A percentile compares a stretch with the other conserved stretches of the same genome.
Conservation (phyloP, 2,797 vertebrate genomes). For the Furcifer pardalis region DNA sequence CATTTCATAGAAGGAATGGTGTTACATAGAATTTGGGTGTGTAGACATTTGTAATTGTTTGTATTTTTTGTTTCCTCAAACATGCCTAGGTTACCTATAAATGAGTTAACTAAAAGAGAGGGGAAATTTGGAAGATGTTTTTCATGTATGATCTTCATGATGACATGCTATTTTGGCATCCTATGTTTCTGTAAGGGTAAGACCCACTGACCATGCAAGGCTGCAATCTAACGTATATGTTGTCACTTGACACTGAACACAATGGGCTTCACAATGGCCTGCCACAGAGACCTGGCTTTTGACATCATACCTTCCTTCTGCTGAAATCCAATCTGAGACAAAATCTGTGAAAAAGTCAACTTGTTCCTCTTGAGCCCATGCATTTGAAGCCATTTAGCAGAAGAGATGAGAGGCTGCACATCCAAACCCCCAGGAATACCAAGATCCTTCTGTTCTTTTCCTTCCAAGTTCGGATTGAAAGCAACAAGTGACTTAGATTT, state of each 20-base stretch:
- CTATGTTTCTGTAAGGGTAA: no score
- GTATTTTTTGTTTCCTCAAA: background rate
- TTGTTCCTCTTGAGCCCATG: slow-evolving; percentile 79
- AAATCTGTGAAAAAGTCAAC: slow-evolving; percentile 77
- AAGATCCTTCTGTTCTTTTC: slow-evolving; percentile 19
- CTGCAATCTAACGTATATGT: background rate
- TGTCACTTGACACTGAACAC: background rate
- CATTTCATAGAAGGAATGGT: background rate
- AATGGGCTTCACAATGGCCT: background rate
- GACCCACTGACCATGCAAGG: background rate
- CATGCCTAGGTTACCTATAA: background rate
- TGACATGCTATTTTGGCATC: slow-evolving; percentile 13
- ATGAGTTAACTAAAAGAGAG: background rate
- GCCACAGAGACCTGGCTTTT: background rate
- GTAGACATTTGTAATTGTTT: background rate
- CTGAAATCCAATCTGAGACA: slow-evolving; percentile 80
- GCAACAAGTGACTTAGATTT: background rate
- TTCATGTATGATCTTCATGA: slow-evolving; percentile 31
- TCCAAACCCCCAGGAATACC: slow-evolving; percentile 40
- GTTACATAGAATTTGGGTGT: background rate
- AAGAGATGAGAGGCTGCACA: slow-evolving; percentile 73
- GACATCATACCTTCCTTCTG: slow-evolving; percentile 77
- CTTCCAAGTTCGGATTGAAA: slow-evolving; percentile 37
- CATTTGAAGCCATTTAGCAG: slow-evolving; percentile 77
- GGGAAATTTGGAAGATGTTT: slow-evolving; percentile 31